Evolutionary conservation across 2,888 invertebrate genomes (phyloP).

Genomic region (Philopedon plagiatum): DNA sequence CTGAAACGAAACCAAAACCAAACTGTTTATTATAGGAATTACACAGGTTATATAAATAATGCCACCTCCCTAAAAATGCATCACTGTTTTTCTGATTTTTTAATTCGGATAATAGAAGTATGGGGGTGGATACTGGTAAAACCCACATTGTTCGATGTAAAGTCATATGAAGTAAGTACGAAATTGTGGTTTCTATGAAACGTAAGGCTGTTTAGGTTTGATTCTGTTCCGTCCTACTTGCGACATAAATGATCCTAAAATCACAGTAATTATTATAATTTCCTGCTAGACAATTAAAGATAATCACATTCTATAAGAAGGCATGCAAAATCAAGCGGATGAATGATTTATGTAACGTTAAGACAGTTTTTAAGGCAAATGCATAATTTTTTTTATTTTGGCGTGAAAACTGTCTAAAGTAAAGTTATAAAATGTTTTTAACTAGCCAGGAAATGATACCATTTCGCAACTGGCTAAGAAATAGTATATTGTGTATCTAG

Average conservation of each 20-base stretch:
- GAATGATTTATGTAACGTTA: too few relatives aligned
- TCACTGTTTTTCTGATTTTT: constrained; percentile 14
- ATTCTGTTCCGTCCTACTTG: neutral
- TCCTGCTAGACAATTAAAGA: neutral
- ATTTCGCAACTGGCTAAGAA: too few relatives aligned
- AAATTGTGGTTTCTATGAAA: neutral
- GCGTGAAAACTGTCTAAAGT: too few relatives aligned
- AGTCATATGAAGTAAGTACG: constrained; percentile 1
- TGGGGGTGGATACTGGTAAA: constrained; percentile 10
- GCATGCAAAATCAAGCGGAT: too few relatives aligned
- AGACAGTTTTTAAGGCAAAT: too few relatives aligned
- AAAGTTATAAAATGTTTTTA: too few relatives aligned
- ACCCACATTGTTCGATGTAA: constrained; percentile 6
- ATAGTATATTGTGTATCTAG: too few relatives aligned
- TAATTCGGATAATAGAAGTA: constrained; percentile 6
- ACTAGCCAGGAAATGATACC: too few relatives aligned
- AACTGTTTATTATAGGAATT: constrained; percentile 44
- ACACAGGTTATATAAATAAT: constrained; percentile 55
- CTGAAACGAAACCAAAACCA: constrained; percentile 51
- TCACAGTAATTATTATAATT: neutral
- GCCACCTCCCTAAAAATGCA: constrained; percentile 52
- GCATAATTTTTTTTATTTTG: too few relatives aligned
- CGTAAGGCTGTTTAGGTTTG: neutral
- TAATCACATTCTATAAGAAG: too few relatives aligned
- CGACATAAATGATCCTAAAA: neutral